Conservation (phyloP, 2,797 vertebrate species). For the Acomys russatus region DNA sequence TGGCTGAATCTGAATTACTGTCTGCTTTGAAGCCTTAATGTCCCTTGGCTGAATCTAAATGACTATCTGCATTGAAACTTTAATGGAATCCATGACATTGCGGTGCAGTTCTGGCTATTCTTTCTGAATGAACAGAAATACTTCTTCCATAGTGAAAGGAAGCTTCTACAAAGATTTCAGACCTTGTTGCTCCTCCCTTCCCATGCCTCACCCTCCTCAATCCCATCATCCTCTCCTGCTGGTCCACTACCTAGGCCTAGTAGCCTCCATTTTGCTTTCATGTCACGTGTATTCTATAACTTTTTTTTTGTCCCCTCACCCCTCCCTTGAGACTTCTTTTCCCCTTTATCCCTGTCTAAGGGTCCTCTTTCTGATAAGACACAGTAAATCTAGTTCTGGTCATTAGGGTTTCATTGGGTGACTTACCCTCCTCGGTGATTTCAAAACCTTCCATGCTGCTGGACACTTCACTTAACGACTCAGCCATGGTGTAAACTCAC, state of each 20-base stretch:
- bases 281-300: neutral
- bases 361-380: neutral
- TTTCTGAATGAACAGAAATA: slow-evolving; percentile 50
- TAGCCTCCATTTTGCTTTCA: neutral
- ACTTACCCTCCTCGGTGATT: slow-evolving; percentile 75
- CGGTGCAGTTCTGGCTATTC: neutral
- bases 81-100: neutral
- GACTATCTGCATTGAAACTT: slow-evolving; percentile 38
- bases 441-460: slow-evolving; percentile 59
- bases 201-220: neutral
- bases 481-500: slow-evolving; percentile 52
- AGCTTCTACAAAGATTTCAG: neutral
- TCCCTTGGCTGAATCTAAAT: slow-evolving; percentile 48
- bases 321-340: neutral
- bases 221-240: neutral
- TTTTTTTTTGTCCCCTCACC: neutral
- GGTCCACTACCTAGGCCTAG: neutral
- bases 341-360: neutral
- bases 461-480: slow-evolving; percentile 18
- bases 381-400: slow-evolving; percentile 35
- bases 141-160: slow-evolving; percentile 42
- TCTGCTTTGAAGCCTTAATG: slow-evolving; percentile 22
- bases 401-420: slow-evolving; percentile 17
- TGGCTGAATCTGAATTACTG: slow-evolving; percentile 52
- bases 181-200: neutral